Conservation (phyloP, 1,140 invertebrate species). For the Drosophila ananassae region DNA sequence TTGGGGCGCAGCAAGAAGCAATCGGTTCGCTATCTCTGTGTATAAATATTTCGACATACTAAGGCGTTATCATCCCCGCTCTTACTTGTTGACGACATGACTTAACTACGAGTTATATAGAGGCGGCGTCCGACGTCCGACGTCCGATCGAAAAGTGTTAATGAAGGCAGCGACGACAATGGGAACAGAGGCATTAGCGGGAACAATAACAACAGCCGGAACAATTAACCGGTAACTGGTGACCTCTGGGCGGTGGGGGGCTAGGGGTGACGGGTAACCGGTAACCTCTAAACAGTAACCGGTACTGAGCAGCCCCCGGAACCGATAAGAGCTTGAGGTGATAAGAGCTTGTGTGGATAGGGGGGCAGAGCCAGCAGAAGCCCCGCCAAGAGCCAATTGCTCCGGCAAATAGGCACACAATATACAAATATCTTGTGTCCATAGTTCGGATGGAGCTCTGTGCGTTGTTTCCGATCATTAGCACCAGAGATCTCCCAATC, state of each 20-base stretch:
- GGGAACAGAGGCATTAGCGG: slow-evolving; percentile 11
- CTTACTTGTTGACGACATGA: slow-evolving; percentile 44
- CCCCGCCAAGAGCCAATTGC: not conserved
- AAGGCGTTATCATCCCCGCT: slow-evolving; percentile 39
- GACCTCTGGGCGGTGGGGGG: not conserved
- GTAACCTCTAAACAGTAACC: not conserved
- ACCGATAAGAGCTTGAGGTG: not conserved
- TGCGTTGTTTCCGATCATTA: not conserved
- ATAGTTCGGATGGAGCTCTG: not conserved
- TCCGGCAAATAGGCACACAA: not conserved
- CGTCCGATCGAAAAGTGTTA: slow-evolving; percentile 17
- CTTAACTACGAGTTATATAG: slow-evolving; percentile 40
- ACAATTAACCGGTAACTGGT: not conserved
- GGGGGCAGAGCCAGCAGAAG: no score
- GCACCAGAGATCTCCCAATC: not conserved
- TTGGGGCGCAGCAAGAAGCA: not conserved
- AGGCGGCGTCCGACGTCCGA: slow-evolving; percentile 1
- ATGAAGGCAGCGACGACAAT: slow-evolving; percentile 26
- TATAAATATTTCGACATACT: slow-evolving; percentile 45
- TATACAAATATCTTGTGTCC: not conserved
- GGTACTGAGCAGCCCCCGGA: not conserved
- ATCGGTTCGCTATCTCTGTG: slow-evolving; percentile 24
- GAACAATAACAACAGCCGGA: not conserved
- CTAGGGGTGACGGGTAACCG: not conserved
- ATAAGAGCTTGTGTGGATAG: not conserved